Evolutionary conservation across 2,113 vertebrate genomes (phyloP).

Genomic region (Enhydra lutris): DNA sequence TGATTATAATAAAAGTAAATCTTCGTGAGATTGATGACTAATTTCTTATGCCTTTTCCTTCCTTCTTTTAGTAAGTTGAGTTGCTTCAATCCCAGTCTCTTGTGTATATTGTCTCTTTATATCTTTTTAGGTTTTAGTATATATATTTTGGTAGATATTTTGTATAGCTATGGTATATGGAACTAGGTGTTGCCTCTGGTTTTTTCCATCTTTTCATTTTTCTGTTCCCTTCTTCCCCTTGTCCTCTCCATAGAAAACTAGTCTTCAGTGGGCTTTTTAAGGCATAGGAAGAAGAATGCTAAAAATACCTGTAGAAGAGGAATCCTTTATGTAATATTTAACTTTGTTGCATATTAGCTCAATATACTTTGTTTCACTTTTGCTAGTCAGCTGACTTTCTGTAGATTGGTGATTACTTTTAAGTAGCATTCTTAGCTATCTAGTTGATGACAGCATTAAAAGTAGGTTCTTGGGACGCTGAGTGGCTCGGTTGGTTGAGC

Average conservation of each 20-base stretch:
- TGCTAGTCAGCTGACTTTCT: neutral
- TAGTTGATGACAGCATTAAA: neutral
- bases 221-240: neutral
- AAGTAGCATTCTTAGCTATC: neutral
- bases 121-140: neutral
- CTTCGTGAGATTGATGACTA: neutral
- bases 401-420: neutral
- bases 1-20: neutral
- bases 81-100: neutral
- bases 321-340: neutral
- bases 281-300: neutral
- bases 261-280: neutral
- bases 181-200: neutral
- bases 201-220: neutral
- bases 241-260: neutral
- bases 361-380: constrained; percentile 4
- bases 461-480: too few relatives aligned
- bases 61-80: neutral
- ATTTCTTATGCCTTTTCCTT: neutral
- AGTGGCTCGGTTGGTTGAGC: too few relatives aligned
- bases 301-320: neutral
- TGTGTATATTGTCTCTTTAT: neutral
- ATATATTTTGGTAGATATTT: neutral
- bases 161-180: neutral
- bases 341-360: neutral